phyloP scores from a whole-genome alignment of 2,113 vertebrate genomes.

The Macroglossus sobrinus region DNA sequence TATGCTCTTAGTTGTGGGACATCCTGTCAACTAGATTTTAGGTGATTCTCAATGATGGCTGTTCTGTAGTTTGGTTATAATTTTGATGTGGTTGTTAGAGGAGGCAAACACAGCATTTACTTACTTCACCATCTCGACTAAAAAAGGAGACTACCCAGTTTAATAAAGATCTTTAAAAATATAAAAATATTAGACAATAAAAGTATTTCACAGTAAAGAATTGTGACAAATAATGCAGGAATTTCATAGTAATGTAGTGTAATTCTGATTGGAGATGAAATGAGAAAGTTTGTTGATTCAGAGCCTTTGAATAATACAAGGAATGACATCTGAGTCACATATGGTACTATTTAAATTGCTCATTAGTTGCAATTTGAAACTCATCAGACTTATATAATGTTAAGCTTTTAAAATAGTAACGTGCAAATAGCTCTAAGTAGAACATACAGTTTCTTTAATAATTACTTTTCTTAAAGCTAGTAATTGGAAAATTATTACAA shows the following conservation, averaged over 20 bases:
- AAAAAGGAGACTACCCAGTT: neutral
- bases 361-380: neutral
- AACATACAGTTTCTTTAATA: neutral
- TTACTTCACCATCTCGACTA: too few relatives aligned
- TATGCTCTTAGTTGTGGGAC: too few relatives aligned
- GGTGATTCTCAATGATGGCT: too few relatives aligned
- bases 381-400: neutral
- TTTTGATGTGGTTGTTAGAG: too few relatives aligned
- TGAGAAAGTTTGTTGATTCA: constrained; percentile 23
- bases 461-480: neutral
- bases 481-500: neutral
- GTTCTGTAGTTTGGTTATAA: too few relatives aligned
- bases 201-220: constrained; percentile 1
- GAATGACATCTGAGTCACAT: neutral
- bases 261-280: neutral
- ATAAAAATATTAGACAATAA: neutral
- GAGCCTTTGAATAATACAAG: neutral
- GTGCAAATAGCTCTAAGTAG: neutral
- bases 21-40: too few relatives aligned
- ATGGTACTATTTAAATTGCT: neutral
- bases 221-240: neutral
- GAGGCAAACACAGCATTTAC: too few relatives aligned
- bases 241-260: neutral
- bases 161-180: constrained; percentile 15
- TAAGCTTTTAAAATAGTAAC: constrained; percentile 37